Evolutionary conservation across 2,113 vertebrate genomes (phyloP).

Genomic region (Pithys albifrons): DNA sequence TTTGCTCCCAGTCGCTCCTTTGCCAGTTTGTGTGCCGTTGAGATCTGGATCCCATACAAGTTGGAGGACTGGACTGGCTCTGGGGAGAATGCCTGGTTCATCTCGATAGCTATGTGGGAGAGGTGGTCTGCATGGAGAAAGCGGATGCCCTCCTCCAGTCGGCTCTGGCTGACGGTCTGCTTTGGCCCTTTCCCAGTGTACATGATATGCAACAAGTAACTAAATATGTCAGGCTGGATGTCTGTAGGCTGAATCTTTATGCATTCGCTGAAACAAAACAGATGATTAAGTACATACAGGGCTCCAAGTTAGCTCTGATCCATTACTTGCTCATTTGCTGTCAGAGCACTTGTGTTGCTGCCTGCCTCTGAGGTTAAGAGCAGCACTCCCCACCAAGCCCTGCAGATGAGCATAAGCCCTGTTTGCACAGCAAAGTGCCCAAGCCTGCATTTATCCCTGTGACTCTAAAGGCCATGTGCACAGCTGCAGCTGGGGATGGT

Average conservation of each 20-base stretch:
- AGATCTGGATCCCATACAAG: constrained; percentile 97
- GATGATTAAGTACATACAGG: not conserved
- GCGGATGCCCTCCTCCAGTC: constrained; percentile 93
- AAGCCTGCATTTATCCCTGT: not conserved
- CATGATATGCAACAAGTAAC: constrained; percentile 98
- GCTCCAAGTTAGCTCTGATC: not conserved
- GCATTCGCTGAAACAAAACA: constrained; percentile 86
- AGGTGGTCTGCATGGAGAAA: constrained; percentile 96
- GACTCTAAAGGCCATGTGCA: not conserved
- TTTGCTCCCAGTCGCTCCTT: constrained; percentile 79
- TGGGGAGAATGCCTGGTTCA: constrained; percentile 72
- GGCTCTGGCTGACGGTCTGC: constrained; percentile 88
- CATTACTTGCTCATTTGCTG: not conserved
- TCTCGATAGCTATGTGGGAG: constrained; percentile 81
- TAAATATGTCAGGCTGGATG: constrained; percentile 98
- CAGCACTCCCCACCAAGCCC: not conserved
- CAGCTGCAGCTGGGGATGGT: not conserved
- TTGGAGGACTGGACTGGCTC: constrained; percentile 90
- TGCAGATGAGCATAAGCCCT: not conserved
- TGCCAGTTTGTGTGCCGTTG: constrained; percentile 82
- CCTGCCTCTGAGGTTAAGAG: not conserved
- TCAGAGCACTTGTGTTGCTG: rapidly evolving
- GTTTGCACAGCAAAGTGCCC: not conserved
- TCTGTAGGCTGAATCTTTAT: constrained; percentile 98
- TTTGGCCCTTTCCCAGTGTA: constrained; percentile 94